Evolutionary conservation across 2,113 vertebrate genomes (phyloP).

Genomic region (Papio anubis): DNA sequence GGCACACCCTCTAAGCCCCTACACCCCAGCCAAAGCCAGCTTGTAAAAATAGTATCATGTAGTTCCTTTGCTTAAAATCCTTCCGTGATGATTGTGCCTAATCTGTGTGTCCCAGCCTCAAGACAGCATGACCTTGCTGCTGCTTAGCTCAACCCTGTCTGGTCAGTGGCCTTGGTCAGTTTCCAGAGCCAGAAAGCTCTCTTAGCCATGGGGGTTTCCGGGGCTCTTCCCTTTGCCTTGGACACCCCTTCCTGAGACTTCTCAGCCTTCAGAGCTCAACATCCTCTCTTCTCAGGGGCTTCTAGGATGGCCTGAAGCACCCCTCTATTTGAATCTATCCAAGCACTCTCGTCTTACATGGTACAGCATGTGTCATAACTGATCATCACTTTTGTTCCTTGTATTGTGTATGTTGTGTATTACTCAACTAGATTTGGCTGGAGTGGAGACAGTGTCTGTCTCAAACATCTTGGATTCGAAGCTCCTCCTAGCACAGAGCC

Average conservation of each 20-base stretch:
- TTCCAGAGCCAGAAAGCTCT: background rate
- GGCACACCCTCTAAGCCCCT: too few species aligned
- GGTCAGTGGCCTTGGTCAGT: background rate
- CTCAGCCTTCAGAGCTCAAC: too few species aligned
- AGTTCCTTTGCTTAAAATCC: background rate
- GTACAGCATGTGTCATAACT: too few species aligned
- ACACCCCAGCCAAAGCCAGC: background rate
- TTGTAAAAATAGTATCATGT: background rate
- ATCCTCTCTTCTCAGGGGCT: background rate
- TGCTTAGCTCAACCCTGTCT: background rate
- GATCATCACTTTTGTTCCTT: rapidly evolving
- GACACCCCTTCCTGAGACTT: rapidly evolving
- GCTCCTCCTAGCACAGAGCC: background rate
- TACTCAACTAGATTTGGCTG: background rate
- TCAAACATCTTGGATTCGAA: too few species aligned
- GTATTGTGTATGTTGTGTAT: background rate
- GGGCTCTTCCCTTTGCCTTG: background rate
- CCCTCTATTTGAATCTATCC: background rate
- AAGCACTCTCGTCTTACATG: background rate
- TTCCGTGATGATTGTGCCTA: background rate
- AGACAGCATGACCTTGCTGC: too few species aligned
- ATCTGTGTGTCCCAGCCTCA: rapidly evolving
- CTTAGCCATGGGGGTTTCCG: background rate
- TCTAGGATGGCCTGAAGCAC: background rate
- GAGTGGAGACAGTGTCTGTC: background rate